Conservation (phyloP, 2,797 vertebrate species). For the Parotocinclus haroldoi region DNA sequence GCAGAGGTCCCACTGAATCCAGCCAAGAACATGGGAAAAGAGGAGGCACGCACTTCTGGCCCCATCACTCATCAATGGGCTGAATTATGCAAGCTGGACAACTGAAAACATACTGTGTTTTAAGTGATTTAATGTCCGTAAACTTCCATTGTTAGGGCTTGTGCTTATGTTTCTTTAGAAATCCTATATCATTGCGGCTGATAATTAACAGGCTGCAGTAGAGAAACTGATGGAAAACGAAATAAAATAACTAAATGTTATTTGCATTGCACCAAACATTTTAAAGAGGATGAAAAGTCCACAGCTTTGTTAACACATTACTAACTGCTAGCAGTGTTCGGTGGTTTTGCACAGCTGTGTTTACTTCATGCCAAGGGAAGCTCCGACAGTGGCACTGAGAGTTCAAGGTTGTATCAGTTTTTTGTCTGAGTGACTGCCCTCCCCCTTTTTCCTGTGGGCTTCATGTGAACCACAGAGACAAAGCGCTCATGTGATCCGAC, state of each 20-base stretch:
- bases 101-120: slow-evolving; percentile 29
- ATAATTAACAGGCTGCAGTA: slow-evolving; percentile 3
- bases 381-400: slow-evolving; percentile 52
- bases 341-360: slow-evolving; percentile 40
- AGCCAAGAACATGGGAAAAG: slow-evolving; percentile 57
- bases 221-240: neutral
- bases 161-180: slow-evolving; percentile 29
- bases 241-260: no score
- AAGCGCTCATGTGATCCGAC: slow-evolving; percentile 55
- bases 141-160: slow-evolving; percentile 30
- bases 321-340: slow-evolving; percentile 24
- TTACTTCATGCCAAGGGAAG: slow-evolving; percentile 31
- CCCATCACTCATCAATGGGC: slow-evolving; percentile 63
- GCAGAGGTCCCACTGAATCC: slow-evolving; percentile 58
- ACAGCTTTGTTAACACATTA: neutral
- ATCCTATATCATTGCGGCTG: neutral
- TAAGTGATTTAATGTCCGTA: slow-evolving; percentile 20
- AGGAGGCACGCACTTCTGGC: slow-evolving; percentile 49
- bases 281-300: neutral
- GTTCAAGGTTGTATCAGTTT: slow-evolving; percentile 66
- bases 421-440: slow-evolving; percentile 52
- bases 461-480: slow-evolving; percentile 51
- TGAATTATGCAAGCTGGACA: slow-evolving; percentile 43
- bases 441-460: slow-evolving; percentile 48
- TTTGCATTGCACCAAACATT: no score